These are phyloP conservation scores for Elgaria multicarinata DNA, from an alignment of 2,113 vertebrate genomes.

Conservation along the genomic window DNA sequence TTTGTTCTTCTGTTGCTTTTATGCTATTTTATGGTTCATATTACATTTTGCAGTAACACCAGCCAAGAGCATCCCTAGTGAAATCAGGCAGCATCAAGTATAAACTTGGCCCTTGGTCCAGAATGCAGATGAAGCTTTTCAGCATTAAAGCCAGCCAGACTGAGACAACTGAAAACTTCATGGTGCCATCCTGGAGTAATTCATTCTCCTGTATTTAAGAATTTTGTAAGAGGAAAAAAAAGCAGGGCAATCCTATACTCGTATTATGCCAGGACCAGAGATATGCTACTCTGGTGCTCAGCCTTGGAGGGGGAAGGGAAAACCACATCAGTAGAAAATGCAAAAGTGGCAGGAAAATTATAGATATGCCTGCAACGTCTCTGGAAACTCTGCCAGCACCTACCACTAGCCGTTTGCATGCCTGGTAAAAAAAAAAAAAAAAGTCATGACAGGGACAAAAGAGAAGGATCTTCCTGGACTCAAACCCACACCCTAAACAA, in stretches of 20 bases:
- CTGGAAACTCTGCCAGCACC: neutral
- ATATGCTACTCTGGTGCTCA: neutral
- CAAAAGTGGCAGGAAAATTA: constrained; percentile 12
- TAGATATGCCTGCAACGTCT: neutral
- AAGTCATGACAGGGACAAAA: too few species aligned
- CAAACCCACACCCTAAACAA: too few species aligned
- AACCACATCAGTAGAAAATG: neutral
- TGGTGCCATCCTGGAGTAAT: constrained; percentile 10
- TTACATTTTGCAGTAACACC: constrained; percentile 24
- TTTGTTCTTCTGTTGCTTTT: constrained; percentile 4
- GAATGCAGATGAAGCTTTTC: constrained; percentile 17
- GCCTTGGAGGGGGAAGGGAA: neutral
- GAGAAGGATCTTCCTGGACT: too few species aligned
- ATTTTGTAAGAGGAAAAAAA: neutral
- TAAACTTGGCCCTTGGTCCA: neutral
- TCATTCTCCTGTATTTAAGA: neutral
- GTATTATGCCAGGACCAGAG: neutral
- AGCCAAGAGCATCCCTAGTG: neutral
- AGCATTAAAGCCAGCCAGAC: constrained; percentile 11
- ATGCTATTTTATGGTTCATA: constrained; percentile 11
- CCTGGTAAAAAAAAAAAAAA: too few species aligned
- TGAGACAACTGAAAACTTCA: neutral
- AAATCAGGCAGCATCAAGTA: constrained; percentile 8
- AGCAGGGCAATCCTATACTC: neutral
- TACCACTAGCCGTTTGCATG: too few species aligned